These are phyloP conservation scores for Polydesmus complanatus DNA, from an alignment of 2,888 invertebrate species.

Conservation along the genomic window DNA sequence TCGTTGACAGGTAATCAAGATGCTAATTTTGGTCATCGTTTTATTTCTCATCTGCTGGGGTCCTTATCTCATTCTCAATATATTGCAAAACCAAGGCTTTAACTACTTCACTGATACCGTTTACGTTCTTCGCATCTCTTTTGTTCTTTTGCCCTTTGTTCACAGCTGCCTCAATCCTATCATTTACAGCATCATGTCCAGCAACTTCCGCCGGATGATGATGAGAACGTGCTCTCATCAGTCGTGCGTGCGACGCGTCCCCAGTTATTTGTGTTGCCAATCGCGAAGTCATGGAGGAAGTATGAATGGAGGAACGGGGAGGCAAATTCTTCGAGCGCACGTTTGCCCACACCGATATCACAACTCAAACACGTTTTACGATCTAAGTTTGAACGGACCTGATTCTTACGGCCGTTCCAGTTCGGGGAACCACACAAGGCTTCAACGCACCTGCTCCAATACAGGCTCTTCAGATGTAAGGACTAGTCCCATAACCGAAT, in stretches of 20 bases:
- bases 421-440: background rate
- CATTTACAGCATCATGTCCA: slow-evolving; percentile 29
- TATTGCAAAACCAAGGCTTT: slow-evolving; percentile 17
- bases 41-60: slow-evolving; percentile 33
- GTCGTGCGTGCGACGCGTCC: slow-evolving; percentile 4
- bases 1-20: slow-evolving; percentile 31
- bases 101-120: slow-evolving; percentile 10
- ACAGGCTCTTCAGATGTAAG: slow-evolving; percentile 10
- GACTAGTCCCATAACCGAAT: slow-evolving; percentile 16
- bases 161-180: slow-evolving; percentile 26
- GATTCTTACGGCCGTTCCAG: background rate
- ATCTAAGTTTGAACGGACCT: slow-evolving; percentile 15
- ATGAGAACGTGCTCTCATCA: slow-evolving; percentile 13
- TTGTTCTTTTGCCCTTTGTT: slow-evolving; percentile 24
- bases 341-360: slow-evolving; percentile 1
- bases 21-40: slow-evolving; percentile 31
- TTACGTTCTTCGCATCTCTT: slow-evolving; percentile 19
- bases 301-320: background rate
- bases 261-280: slow-evolving; percentile 10
- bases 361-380: slow-evolving; percentile 8
- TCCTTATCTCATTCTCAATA: slow-evolving; percentile 16
- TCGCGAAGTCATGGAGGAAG: background rate
- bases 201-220: slow-evolving; percentile 24
- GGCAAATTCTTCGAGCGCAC: background rate
- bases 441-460: slow-evolving; percentile 3